Percentiles rank a stretch among this genome's conserved stretches.
Conservation (phyloP, 2,113 vertebrate species). For the Excalfactoria chinensis region DNA sequence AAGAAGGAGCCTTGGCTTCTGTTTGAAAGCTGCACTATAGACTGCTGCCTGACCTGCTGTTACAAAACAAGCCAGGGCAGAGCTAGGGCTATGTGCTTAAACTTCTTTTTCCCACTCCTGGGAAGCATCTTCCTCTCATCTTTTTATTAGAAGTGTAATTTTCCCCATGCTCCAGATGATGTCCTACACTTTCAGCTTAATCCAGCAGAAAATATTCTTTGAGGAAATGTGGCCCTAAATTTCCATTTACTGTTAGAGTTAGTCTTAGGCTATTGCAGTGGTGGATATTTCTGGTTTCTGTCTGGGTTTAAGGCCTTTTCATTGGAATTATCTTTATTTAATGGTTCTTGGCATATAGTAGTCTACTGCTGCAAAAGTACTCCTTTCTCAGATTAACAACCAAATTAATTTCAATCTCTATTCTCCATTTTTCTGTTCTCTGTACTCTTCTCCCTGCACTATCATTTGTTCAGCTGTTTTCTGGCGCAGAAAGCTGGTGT, state of each 20-base stretch:
- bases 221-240: background rate
- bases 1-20: background rate
- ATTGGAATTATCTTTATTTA: background rate
- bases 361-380: background rate
- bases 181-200: background rate
- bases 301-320: background rate
- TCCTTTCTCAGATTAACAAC: background rate
- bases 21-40: background rate
- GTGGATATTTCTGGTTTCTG: background rate
- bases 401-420: background rate
- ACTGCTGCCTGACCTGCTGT: background rate
- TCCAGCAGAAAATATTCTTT: background rate
- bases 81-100: background rate
- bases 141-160: background rate
- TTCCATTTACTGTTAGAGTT: background rate
- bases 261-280: background rate
- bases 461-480: constrained; percentile 14
- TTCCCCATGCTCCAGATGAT: background rate
- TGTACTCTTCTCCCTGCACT: background rate
- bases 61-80: background rate
- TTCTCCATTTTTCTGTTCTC: background rate
- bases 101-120: background rate
- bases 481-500: background rate
- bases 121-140: background rate
- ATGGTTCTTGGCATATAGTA: background rate